Conservation (phyloP, 2,888 invertebrate genomes). For the Lordiphosa andalusiaca region DNA sequence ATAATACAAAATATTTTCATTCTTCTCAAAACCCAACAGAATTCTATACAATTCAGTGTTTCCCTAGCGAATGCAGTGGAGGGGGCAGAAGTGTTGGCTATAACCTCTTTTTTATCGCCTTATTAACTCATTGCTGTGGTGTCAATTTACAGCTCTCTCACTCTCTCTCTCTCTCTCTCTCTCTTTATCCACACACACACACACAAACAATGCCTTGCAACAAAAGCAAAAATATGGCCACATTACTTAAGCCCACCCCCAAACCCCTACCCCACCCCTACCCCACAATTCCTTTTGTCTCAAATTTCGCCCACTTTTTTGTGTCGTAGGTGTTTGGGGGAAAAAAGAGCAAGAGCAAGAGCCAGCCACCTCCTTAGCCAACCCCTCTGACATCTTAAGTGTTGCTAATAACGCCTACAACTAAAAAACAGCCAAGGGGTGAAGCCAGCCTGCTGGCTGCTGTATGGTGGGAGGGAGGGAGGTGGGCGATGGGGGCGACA, state of each 20-base stretch:
- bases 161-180: background rate
- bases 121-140: conserved; percentile 79
- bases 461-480: background rate
- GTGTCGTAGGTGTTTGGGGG: conserved; percentile 50
- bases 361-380: conserved; percentile 20
- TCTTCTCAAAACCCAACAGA: too few relatives aligned
- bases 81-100: too few relatives aligned
- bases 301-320: conserved; percentile 28
- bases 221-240: conserved; percentile 59
- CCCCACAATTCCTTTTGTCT: conserved; percentile 39
- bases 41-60: too few relatives aligned
- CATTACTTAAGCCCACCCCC: conserved; percentile 20
- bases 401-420: conserved; percentile 73
- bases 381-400: conserved; percentile 48
- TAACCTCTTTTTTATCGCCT: conserved; percentile 66
- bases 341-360: conserved; percentile 20
- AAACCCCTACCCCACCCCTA: background rate
- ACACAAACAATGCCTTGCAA: conserved; percentile 29
- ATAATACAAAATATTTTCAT: too few relatives aligned
- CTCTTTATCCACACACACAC: conserved; percentile 25
- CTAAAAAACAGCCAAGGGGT: conserved; percentile 62
- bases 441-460: too few relatives aligned
- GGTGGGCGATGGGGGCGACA: conserved; percentile 39
- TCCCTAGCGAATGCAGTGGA: too few relatives aligned
- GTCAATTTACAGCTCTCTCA: conserved; percentile 76